Base-by-base conservation (phyloP, 2,113 vertebrate genomes). In the Atrichornis clamosus region DNA sequence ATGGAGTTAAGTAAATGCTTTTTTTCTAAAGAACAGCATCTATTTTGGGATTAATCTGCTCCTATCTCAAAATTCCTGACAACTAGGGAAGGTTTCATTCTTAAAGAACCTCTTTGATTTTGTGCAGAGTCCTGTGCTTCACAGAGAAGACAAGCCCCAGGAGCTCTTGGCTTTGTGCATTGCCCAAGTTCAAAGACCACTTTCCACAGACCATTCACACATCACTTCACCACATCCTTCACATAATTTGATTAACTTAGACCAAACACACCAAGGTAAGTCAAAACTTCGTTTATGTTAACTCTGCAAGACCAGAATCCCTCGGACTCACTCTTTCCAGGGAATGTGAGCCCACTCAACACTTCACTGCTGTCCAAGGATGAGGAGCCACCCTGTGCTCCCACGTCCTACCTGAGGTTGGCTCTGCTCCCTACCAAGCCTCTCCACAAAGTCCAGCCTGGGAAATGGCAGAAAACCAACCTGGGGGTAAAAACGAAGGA, bases 1-100 rank as follows among this genome's bases (percentile, higher is more conserved):
- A 93, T 3, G 10, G 59, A 87, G 98, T 98, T 98, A 99, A 99
- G 98, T 70, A 98, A 96, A 79, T 30, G 13, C 1, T 2, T 28
- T 28, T 67, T 77, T 69, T 79, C 28, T 73, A 9, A 70, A 89
- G 44, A 69, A 53, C 24, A 64, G 11, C 16, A 44, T 23, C 28
- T 55, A 56, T 23, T 79, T 28, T 58, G 24, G n/a, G 86, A 87
- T 63, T 21, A 42, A 74, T 44, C 70, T 35, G 18, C 19, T 77
- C 24, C 33, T 32, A 18, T 41, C 50, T 50, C 52, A 41, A 53
- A 83, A 63, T 33, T 79, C 39, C 30, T 41, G 39, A 13, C 27
- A 80, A 63, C 9, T 32, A 55, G 21, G 30, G 20, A 74, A 20
- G 23, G 21, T 50, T 81, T 53, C 9, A 23, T 32, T 52, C 47